These are phyloP conservation scores for Ochotona curzoniae DNA, from an alignment of 2,113 vertebrate genomes.

Conservation along the genomic window DNA sequence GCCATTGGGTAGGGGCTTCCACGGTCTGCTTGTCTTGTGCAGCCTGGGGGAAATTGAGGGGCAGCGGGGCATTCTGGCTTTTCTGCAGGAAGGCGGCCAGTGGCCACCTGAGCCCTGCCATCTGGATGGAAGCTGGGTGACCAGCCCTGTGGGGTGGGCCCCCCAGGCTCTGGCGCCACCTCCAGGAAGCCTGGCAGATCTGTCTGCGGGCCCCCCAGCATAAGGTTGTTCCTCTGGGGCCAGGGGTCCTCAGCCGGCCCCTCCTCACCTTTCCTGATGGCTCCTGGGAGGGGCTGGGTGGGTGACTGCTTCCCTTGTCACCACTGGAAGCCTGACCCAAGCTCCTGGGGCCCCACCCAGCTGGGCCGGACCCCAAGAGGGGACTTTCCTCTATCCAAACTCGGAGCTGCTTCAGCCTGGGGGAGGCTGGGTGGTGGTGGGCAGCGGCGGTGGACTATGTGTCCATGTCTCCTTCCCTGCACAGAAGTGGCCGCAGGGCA, in stretches of 20 bases:
- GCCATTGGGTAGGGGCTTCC: constrained; percentile 74
- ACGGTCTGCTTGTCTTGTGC: constrained; percentile 71
- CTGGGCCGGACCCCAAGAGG: not conserved
- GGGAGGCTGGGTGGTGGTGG: accelerated
- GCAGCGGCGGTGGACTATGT: accelerated
- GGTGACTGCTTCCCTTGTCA: accelerated
- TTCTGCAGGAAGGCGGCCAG: not conserved
- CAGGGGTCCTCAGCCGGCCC: too few species aligned
- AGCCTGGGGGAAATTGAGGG: not conserved
- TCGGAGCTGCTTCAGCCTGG: not conserved
- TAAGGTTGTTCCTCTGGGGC: too few species aligned
- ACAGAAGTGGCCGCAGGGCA: not conserved
- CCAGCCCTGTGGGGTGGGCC: too few species aligned
- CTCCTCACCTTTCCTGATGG: too few species aligned
- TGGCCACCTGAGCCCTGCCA: not conserved
- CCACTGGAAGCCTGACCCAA: not conserved
- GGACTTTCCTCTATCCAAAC: not conserved
- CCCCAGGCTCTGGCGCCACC: accelerated
- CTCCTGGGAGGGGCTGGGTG: not conserved
- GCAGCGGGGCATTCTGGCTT: not conserved
- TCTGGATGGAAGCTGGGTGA: too few species aligned
- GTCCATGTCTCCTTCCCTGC: accelerated
- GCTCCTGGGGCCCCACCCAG: not conserved
- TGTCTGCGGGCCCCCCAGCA: too few species aligned
- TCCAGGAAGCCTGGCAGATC: not conserved